phyloP scores from a whole-genome alignment of 2,797 vertebrate genomes.

The Thamnophis elegans region DNA sequence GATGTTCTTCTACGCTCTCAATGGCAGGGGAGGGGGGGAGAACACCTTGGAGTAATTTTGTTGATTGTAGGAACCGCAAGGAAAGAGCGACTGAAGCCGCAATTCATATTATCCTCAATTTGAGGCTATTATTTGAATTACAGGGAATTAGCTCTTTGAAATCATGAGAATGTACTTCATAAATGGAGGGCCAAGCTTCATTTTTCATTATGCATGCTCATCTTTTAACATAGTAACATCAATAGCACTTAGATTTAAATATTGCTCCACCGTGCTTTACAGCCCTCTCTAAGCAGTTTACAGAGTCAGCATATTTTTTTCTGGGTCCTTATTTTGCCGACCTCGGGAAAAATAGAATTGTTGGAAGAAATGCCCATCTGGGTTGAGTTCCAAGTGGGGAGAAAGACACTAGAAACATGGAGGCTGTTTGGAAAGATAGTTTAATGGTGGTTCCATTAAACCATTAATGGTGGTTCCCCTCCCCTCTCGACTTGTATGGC shows the following conservation, averaged over 20 bases:
- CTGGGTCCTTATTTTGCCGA: too few relatives aligned
- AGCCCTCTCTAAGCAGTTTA: neutral
- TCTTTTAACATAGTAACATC: neutral
- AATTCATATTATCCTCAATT: neutral
- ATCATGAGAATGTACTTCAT: neutral
- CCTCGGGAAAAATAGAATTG: too few relatives aligned
- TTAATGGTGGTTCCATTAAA: too few relatives aligned
- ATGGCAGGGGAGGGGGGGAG: neutral
- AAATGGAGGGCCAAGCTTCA: neutral
- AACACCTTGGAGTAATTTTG: neutral
- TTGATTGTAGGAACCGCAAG: neutral
- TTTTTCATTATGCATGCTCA: neutral
- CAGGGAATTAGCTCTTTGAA: neutral
- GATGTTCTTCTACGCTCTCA: neutral
- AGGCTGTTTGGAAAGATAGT: too few relatives aligned
- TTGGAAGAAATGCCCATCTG: too few relatives aligned
- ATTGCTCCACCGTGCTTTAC: neutral
- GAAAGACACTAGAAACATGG: too few relatives aligned
- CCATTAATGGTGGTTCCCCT: too few relatives aligned
- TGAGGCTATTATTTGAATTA: neutral
- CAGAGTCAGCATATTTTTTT: too few relatives aligned
- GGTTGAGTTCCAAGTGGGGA: too few relatives aligned
- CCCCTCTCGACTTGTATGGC: too few relatives aligned
- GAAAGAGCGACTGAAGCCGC: neutral
- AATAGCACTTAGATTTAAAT: neutral